A percentile compares a stretch with the other conserved stretches of the same genome.
phyloP scores from a whole-genome alignment of 2,797 vertebrate species.

The Taeniopygia guttata region DNA sequence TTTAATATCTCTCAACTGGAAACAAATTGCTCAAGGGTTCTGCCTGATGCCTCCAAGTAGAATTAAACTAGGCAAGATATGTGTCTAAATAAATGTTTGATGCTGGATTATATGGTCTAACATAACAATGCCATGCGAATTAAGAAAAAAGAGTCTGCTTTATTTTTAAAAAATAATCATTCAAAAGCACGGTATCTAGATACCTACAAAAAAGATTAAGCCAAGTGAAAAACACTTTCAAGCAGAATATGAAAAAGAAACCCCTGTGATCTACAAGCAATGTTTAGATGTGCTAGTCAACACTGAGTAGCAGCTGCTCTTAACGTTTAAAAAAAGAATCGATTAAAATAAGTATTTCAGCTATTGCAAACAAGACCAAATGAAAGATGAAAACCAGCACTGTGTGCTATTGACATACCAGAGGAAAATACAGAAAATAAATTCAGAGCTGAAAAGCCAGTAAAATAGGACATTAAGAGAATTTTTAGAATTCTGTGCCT shows the following conservation, averaged over 20 bases:
- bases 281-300: constrained; percentile 43
- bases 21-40: constrained; percentile 14
- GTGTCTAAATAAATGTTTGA: constrained; percentile 9
- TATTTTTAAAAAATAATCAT: not conserved
- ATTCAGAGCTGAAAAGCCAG: constrained; percentile 18
- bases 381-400: not conserved
- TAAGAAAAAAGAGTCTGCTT: not conserved
- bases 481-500: constrained; percentile 40
- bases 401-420: not conserved
- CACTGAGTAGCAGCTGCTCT: constrained; percentile 22
- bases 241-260: not conserved
- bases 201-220: not conserved
- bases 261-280: not conserved
- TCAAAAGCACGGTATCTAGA: not conserved
- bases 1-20: constrained; percentile 13
- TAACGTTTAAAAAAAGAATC: constrained; percentile 35
- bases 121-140: not conserved
- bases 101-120: constrained; percentile 16
- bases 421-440: constrained; percentile 15
- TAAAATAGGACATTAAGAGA: not conserved
- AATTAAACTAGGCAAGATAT: not conserved
- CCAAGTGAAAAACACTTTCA: not conserved
- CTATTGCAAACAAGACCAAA: constrained; percentile 34
- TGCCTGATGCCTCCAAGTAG: not conserved
- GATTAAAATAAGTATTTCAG: constrained; percentile 47